These are phyloP conservation scores for Meloidogyne hapla DNA, from an alignment of 1,140 invertebrate genomes.

Conservation along the genomic window DNA sequence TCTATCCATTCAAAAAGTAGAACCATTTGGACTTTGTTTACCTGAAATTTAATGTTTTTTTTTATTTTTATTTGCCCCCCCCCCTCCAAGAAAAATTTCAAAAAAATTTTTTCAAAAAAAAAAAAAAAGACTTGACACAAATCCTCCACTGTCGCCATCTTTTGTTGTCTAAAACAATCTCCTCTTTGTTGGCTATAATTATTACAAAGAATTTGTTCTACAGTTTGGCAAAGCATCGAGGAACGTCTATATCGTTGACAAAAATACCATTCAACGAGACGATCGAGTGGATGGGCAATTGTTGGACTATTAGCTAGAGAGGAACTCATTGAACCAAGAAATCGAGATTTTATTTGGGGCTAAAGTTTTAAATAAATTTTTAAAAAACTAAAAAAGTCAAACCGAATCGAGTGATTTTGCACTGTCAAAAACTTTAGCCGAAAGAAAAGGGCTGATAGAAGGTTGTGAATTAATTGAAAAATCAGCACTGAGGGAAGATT, in stretches of 20 bases:
- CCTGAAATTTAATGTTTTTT: background rate
- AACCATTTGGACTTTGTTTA: constrained; percentile 41
- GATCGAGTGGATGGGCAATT: constrained; percentile 26
- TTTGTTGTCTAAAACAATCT: constrained; percentile 21
- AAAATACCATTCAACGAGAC: constrained; percentile 45
- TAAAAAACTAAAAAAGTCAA: background rate
- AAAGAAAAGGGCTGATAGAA: background rate
- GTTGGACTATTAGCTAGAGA: constrained; percentile 17
- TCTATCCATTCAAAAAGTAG: constrained; percentile 51
- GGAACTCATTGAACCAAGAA: constrained; percentile 15
- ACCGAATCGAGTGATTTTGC: constrained; percentile 18
- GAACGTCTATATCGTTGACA: constrained; percentile 52
- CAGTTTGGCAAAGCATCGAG: constrained; percentile 54
- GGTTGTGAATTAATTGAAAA: background rate
- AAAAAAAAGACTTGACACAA: constrained; percentile 27
- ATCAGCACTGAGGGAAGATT: background rate
- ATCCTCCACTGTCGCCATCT: constrained; percentile 46
- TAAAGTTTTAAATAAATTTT: background rate
- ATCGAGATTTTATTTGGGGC: constrained; percentile 8
- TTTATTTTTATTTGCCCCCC: no score
- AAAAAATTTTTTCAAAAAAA: no score
- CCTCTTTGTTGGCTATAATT: constrained; percentile 16
- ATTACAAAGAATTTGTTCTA: constrained; percentile 55
- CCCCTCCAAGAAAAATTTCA: no score
- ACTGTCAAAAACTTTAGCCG: constrained; percentile 16